Percentiles rank a stretch among this genome's conserved stretches.
Conservation (phyloP, 2,797 vertebrate genomes). For the Phylloscopus collybita region DNA sequence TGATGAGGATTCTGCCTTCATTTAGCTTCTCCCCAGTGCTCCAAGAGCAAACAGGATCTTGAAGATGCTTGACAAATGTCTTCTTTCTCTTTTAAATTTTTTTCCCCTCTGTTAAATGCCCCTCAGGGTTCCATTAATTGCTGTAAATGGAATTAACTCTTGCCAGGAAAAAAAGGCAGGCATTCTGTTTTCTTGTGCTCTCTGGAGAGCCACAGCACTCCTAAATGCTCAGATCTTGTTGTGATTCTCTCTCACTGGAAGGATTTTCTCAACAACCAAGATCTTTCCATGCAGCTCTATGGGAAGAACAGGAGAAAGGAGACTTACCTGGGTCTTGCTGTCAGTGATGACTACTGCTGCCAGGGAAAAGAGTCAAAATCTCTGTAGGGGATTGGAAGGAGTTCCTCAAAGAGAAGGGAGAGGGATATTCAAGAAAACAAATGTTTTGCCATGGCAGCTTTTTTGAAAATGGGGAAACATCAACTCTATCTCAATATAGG, state of each 20-base stretch:
- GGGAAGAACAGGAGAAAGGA: background rate
- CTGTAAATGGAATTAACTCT: background rate
- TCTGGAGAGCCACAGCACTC: background rate
- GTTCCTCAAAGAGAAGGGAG: background rate
- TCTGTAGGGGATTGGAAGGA: background rate
- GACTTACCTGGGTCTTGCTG: background rate
- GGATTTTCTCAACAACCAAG: background rate
- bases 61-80: background rate
- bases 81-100: background rate
- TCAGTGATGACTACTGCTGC: background rate
- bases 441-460: background rate
- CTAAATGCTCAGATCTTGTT: background rate
- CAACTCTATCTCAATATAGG: background rate
- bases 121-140: background rate
- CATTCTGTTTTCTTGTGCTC: background rate
- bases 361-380: background rate
- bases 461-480: background rate
- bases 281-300: background rate
- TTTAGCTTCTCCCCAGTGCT: background rate
- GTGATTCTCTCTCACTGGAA: background rate
- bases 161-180: background rate
- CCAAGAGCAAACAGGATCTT: background rate
- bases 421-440: background rate
- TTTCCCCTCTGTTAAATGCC: background rate
- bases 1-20: background rate